phyloP scores from a whole-genome alignment of 2,888 invertebrate genomes.

The Ormyrus rosae region DNA sequence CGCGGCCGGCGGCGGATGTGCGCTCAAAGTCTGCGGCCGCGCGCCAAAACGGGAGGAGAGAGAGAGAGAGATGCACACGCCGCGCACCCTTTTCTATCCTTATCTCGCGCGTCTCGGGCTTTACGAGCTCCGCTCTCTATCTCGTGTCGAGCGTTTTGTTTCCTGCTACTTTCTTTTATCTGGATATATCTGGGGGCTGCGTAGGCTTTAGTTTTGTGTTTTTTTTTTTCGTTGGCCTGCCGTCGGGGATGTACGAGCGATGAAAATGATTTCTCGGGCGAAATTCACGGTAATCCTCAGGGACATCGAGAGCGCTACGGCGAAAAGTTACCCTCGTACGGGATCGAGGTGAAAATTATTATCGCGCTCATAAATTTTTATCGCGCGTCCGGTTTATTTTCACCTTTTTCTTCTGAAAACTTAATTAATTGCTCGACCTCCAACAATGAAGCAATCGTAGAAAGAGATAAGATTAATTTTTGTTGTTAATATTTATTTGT shows the following conservation, averaged over 20 bases:
- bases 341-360: constrained; percentile 21
- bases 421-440: too few species aligned
- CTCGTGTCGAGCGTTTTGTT: constrained; percentile 47
- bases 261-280: constrained; percentile 24
- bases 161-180: constrained; percentile 17
- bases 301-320: constrained; percentile 2
- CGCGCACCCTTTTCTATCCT: background rate
- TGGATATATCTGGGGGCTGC: too few species aligned
- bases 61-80: constrained; percentile 13
- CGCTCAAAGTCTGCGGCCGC: background rate
- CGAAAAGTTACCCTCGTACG: background rate
- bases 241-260: background rate
- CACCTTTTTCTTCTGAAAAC: too few species aligned
- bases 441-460: too few species aligned
- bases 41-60: background rate
- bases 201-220: background rate
- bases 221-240: constrained; percentile 6
- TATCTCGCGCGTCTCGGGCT: background rate
- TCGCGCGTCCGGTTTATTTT: background rate
- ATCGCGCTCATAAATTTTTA: background rate
- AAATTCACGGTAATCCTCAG: constrained; percentile 37
- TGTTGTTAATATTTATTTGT: too few species aligned
- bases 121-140: background rate
- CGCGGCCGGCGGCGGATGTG: constrained; percentile 36
- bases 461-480: too few species aligned